A percentile compares a stretch with the other conserved stretches of the same genome.
These are phyloP conservation scores for Neopipo cinnamomea DNA, from an alignment of 2,113 vertebrate species.

Conservation along the genomic window DNA sequence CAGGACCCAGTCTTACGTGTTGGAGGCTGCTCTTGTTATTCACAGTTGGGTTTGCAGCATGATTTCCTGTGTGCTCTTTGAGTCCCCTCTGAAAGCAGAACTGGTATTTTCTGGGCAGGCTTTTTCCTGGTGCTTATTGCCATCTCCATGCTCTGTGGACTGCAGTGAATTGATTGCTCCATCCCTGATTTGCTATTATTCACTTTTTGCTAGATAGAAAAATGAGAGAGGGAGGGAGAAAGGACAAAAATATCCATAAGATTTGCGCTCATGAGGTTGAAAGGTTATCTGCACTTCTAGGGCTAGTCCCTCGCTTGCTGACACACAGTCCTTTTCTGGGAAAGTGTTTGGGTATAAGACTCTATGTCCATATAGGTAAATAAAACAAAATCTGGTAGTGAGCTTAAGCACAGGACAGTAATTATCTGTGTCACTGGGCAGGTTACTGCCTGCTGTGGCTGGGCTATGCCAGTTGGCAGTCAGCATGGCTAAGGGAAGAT, in stretches of 20 bases:
- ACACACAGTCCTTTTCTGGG: background rate
- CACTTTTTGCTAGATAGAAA: background rate
- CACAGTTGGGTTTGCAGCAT: background rate
- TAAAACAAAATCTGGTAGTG: background rate
- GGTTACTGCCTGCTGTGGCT: background rate
- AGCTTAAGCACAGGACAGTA: background rate
- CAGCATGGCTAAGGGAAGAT: background rate
- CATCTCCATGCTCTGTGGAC: background rate
- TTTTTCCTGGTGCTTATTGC: background rate
- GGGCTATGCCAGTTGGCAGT: background rate
- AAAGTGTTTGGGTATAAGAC: background rate
- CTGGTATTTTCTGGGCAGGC: background rate
- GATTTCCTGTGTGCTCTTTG: background rate
- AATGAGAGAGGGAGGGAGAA: background rate
- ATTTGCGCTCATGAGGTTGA: background rate
- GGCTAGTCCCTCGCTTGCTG: background rate
- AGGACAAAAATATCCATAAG: background rate
- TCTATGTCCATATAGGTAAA: background rate
- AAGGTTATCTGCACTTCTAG: background rate
- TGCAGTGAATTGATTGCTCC: background rate
- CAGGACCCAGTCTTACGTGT: background rate
- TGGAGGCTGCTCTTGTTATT: background rate
- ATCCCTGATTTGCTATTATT: background rate
- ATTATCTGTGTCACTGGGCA: background rate
- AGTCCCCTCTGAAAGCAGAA: slow-evolving; percentile 18